These are phyloP conservation scores for Macroglossus sobrinus DNA, from an alignment of 2,113 vertebrate species.

Conservation along the genomic window DNA sequence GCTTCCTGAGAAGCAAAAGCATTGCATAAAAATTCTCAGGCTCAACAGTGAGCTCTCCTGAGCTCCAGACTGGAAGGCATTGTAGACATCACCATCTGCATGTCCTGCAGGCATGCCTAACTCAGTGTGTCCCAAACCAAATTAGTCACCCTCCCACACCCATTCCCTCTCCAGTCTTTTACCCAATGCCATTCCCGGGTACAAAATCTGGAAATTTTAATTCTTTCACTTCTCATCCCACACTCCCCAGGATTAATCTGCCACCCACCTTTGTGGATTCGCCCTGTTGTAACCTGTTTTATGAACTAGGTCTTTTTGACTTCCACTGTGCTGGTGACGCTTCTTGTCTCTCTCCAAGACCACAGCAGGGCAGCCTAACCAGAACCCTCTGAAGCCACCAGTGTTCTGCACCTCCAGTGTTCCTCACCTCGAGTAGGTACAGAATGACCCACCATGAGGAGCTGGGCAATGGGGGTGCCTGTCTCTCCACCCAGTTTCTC, in stretches of 20 bases:
- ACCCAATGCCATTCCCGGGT: neutral
- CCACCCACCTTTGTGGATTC: neutral
- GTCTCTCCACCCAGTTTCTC: neutral
- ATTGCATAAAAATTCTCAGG: conserved; percentile 48
- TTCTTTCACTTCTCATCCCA: neutral
- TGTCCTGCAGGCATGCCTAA: conserved; percentile 35
- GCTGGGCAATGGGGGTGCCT: neutral
- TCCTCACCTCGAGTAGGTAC: neutral
- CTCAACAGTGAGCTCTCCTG: conserved; percentile 26
- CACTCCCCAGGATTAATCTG: neutral
- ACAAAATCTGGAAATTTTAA: neutral
- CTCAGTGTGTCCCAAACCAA: conserved; percentile 33
- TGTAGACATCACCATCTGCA: conserved; percentile 61
- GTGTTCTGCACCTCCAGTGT: neutral
- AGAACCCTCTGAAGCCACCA: no score
- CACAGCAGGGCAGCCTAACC: neutral
- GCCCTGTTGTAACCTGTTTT: neutral
- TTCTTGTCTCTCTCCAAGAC: neutral
- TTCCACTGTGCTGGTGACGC: neutral
- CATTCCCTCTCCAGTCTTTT: neutral
- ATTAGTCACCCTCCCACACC: conserved; percentile 39
- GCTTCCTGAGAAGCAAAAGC: conserved; percentile 51
- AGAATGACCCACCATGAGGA: fast-evolving
- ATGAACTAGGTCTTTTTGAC: neutral
- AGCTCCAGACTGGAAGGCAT: conserved; percentile 38